Evolutionary conservation across 2,113 vertebrate genomes (phyloP), one percentile per base, ranked within the genome.

Genomic region (Uria lomvia): DNA sequence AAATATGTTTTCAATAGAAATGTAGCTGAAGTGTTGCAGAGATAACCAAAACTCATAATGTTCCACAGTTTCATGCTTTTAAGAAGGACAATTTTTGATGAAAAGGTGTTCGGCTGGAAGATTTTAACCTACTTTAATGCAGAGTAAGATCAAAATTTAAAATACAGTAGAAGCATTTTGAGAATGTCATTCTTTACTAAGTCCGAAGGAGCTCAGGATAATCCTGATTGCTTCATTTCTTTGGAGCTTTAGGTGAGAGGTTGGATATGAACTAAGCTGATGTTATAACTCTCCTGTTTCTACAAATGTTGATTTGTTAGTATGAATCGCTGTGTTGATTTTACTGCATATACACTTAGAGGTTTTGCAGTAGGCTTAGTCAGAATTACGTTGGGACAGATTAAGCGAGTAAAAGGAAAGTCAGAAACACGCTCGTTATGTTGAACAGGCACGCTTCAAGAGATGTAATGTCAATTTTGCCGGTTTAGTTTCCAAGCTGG

Each of bases 121-220:
- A 78, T 65, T 90, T 88, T 80, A 86, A 47, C 72, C 60, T 72
- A 24, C 83, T 92, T 5, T 92, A 87, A 65, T 81, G 56, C 65
- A 56, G 68, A 86, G 40, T 40, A 72, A 71, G 80, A 81, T 71
- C 94, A 89, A 36, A 34, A 40, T 92, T 58, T 94, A 91, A 92
- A 92, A 79, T 59, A 87, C 72, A 68, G 73, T 52, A 65, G 66
- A 95, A 94, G 66, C 73, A 78, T 92, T 94, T 68, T 92, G 94
- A 90, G 68, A 96, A 88, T 93, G 92, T 70, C 60, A 59, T 93
- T 93, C 92, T 88, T 90, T 65, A 24, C 80, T 92, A 60, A 89
- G 47, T 56, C 60, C 1, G 6, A 32, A 74, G 88, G 72, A 90
- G 65, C 62, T 92, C 76, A 85, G 68, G 76, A 56, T 95, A 96